These are phyloP conservation scores for Polypedilum pembai DNA, from an alignment of 1,140 invertebrate genomes.

Conservation along the genomic window DNA sequence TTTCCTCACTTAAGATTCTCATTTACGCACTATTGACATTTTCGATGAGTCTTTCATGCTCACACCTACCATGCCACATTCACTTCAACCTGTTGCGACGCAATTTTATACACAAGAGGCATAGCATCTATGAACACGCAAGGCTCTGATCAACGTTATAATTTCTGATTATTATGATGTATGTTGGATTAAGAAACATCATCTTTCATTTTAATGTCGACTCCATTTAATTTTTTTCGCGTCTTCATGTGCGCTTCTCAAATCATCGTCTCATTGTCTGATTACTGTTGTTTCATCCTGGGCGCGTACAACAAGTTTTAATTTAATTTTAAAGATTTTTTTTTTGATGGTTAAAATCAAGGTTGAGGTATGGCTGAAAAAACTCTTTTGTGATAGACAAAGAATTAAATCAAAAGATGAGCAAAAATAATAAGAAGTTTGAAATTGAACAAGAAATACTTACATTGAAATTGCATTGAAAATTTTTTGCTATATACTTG, in stretches of 20 bases:
- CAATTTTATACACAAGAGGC: too few species aligned
- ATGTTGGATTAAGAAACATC: too few species aligned
- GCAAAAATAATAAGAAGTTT: background rate
- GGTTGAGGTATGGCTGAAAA: background rate
- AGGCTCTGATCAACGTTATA: too few species aligned
- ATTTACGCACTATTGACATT: background rate
- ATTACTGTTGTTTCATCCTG: background rate
- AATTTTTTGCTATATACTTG: too few species aligned
- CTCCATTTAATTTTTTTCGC: slow-evolving; percentile 1
- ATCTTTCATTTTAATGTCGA: background rate
- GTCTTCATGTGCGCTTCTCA: background rate
- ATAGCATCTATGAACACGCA: too few species aligned
- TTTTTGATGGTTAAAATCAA: background rate
- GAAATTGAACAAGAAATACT: too few species aligned
- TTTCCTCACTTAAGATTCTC: background rate
- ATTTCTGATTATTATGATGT: too few species aligned
- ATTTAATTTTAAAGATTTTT: background rate
- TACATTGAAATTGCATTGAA: too few species aligned
- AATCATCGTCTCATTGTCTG: too few species aligned
- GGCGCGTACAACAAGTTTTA: slow-evolving; percentile 11
- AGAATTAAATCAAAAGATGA: background rate
- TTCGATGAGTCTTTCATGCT: background rate
- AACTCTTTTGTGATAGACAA: background rate
- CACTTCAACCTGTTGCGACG: too few species aligned
- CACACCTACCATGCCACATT: too few species aligned